phyloP scores from a whole-genome alignment of 2,888 invertebrate genomes.

The Petrophora chlorosata region DNA sequence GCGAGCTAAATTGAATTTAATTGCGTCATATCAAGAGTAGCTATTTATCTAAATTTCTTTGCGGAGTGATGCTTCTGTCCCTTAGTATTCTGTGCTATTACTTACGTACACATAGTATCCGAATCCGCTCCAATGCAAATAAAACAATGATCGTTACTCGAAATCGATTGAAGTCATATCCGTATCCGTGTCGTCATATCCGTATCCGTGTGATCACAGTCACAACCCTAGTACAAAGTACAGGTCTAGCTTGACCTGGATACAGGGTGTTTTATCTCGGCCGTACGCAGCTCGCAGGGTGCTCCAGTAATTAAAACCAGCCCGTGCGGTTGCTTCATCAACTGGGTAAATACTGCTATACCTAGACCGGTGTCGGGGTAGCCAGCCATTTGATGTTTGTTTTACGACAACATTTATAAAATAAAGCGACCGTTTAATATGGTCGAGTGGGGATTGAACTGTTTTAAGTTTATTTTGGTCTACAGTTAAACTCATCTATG shows the following conservation, averaged over 20 bases:
- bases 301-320: slow-evolving; percentile 55
- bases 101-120: too few species aligned
- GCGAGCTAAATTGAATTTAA: too few species aligned
- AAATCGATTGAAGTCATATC: too few species aligned
- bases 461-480: slow-evolving; percentile 1
- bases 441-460: slow-evolving; percentile 4
- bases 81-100: too few species aligned
- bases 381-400: slow-evolving; percentile 19
- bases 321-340: slow-evolving; percentile 43
- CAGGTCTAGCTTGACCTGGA: slow-evolving; percentile 53
- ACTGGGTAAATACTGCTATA: slow-evolving; percentile 39
- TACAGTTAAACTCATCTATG: not conserved
- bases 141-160: too few species aligned
- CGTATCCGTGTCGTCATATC: too few species aligned
- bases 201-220: too few species aligned
- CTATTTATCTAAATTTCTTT: too few species aligned
- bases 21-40: too few species aligned
- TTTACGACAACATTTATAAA: slow-evolving; percentile 20
- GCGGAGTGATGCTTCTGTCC: too few species aligned
- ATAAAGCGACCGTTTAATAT: slow-evolving; percentile 13
- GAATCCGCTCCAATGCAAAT: too few species aligned
- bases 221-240: too few species aligned
- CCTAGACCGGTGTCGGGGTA: slow-evolving; percentile 14
- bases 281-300: slow-evolving; percentile 46
- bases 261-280: slow-evolving; percentile 50